Evolutionary conservation across 2,888 invertebrate species (phyloP).

Genomic region (Cheilosia pagana): DNA sequence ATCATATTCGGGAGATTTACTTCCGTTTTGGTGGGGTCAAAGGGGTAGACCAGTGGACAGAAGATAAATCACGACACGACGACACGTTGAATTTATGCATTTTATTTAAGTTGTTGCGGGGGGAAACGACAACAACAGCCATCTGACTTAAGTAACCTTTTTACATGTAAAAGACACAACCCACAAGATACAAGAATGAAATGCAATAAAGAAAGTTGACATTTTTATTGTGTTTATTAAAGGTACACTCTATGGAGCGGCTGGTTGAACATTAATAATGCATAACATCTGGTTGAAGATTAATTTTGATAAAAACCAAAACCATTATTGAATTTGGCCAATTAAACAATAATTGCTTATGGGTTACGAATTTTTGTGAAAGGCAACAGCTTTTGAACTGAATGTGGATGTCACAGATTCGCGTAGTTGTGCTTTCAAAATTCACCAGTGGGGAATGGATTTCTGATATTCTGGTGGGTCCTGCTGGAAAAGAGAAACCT

Average conservation of each 20-base stretch:
- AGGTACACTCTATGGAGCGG: background rate
- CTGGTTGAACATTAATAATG: constrained; percentile 27
- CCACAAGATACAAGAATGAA: constrained; percentile 47
- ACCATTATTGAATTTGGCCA: background rate
- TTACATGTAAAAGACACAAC: constrained; percentile 51
- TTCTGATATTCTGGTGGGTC: too few relatives aligned
- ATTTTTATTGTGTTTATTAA: background rate
- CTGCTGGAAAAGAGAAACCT: too few relatives aligned
- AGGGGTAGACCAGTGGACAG: constrained; percentile 43
- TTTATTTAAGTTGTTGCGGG: constrained; percentile 42
- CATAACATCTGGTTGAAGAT: constrained; percentile 11
- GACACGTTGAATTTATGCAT: constrained; percentile 62
- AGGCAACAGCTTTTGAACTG: too few relatives aligned
- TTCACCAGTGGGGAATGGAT: too few relatives aligned
- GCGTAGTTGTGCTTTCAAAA: too few relatives aligned
- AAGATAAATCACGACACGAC: constrained; percentile 73
- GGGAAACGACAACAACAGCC: background rate
- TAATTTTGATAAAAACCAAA: background rate
- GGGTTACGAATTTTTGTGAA: background rate
- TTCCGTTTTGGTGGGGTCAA: constrained; percentile 66
- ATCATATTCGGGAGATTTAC: constrained; percentile 72
- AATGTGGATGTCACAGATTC: too few relatives aligned
- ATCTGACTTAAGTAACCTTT: constrained; percentile 66
- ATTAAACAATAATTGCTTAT: background rate
- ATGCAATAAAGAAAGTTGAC: constrained; percentile 73